Evolutionary conservation across 2,113 vertebrate species (phyloP).

Genomic region (Pitta sordida): DNA sequence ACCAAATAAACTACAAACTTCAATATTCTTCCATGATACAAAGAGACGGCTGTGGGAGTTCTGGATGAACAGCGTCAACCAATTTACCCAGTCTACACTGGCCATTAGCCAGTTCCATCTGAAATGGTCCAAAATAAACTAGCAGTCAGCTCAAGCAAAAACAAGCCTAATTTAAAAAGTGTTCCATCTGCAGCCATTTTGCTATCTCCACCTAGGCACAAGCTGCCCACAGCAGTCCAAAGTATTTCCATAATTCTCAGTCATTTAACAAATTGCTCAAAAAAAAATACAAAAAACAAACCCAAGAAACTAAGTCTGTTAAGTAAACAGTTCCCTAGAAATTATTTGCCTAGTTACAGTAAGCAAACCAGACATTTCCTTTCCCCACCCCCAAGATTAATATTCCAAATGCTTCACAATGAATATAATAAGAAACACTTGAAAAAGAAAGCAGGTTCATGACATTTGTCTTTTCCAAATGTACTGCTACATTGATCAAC

Average conservation of each 20-base stretch:
- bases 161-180: background rate
- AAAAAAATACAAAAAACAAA: too few relatives aligned
- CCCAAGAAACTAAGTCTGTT: background rate
- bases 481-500: background rate
- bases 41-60: background rate
- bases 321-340: background rate
- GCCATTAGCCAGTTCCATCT: background rate
- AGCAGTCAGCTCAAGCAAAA: background rate
- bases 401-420: constrained; percentile 16
- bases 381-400: background rate
- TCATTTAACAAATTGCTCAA: background rate
- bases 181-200: background rate
- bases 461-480: background rate
- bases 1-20: background rate
- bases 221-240: background rate
- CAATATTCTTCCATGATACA: background rate
- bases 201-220: background rate
- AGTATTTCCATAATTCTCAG: background rate
- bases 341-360: background rate
- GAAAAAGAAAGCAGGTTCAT: background rate
- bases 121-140: constrained; percentile 4
- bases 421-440: background rate
- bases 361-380: constrained; percentile 20
- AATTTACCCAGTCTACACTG: background rate
- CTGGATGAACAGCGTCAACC: background rate